Base-by-base conservation (phyloP, 2,888 invertebrate genomes). In the Dromius quadrimaculatus region DNA sequence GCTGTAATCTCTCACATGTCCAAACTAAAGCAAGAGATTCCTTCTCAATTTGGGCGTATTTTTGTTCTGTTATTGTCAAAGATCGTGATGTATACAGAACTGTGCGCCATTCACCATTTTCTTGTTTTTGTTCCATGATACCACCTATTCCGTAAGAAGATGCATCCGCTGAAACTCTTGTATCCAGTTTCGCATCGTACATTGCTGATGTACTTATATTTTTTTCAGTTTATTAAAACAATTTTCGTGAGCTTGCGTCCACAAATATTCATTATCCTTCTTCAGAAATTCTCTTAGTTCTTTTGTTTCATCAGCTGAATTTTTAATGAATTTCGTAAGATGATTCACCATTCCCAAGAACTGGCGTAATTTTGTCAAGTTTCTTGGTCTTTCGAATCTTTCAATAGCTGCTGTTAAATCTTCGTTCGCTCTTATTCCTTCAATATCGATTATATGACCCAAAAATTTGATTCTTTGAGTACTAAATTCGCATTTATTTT, bases 71-170 rank as follows among this genome's bases (percentile, higher is more conserved):
- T n/a, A n/a, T n/a, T n/a, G n/a, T n/a, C 19, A 81, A 64, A n/a
- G 77, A 74, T 72, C 77, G 74, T 1, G 79, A 80, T 0, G 77
- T 78, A 72, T 79, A 82, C 1, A 77, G 77, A 5, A 82, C 77
- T 59, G 78, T 74, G 70, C 75, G 70, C 23, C 54, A 50, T 3
- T 19, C 20, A 2, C 72, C 71, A 9, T 73, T 65, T 2, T 72
- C 71, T 34, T 76, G 71, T 68, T 75, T 50, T 36, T 79, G 77
- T 6, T 75, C 65, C 0, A 79, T 70, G 0, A 75, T 77, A 1
- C 74, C 76, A 1, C 79, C 79, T 4, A 79, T 15, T 4, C 78
- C 79, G 50, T 74, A 76, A 1, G 73, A 73, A 1, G 77, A 77
- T 0, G 79, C 76, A 73, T 81, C 79, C 2, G 79, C 76, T 22